Evolutionary conservation across 2,888 invertebrate genomes (phyloP), one percentile per base, ranked within the genome.

Genomic region (Troides helena): DNA sequence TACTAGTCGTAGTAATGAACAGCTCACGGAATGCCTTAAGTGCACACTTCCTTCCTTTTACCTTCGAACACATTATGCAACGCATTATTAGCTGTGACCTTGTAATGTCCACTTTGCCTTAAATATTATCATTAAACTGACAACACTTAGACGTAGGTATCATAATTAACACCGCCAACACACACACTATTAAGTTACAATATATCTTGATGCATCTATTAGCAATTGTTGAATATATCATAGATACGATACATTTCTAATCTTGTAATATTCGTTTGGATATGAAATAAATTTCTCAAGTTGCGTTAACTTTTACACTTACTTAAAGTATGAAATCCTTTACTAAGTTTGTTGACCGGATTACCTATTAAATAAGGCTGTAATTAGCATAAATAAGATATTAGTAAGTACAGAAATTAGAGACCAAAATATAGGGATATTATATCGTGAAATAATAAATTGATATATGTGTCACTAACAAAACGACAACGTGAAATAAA

Each of bases 161-260:
- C 56, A 23, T 70, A 67, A 70, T 70, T 67, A 70, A 63, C 67
- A 67, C 67, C 67, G 60, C 67, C 67, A 62, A 70, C 70, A 60
- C 43, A 46, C 62, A 8, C 21, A 43, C 69, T 58, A 62, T 62
- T 69, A 65, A 69, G 56, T 57, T 43, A 25, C 23, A 14, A 50
- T 14, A 14, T 56, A 39, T 59, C 36, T 21, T 53, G 36, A 68
- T 63, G 21, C 39, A 60, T 39, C 36, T 63, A 23, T 62, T 30
- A 5, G 8, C 57, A 58, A 25, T 23, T 58, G 25, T 23, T 21
- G n/a, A 53, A n/a, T 58, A 10, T 23, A 14, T 58, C 21, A 58
- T n/a, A 12, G n/a, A 23, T 14, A n/a, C 14, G 7, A 23, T n/a
- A 58, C 3, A 58, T 25, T 8, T 23, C 23, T 58, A 25, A 23